phyloP scores from a whole-genome alignment of 2,888 invertebrate species.

The Criorhina ranunculi region DNA sequence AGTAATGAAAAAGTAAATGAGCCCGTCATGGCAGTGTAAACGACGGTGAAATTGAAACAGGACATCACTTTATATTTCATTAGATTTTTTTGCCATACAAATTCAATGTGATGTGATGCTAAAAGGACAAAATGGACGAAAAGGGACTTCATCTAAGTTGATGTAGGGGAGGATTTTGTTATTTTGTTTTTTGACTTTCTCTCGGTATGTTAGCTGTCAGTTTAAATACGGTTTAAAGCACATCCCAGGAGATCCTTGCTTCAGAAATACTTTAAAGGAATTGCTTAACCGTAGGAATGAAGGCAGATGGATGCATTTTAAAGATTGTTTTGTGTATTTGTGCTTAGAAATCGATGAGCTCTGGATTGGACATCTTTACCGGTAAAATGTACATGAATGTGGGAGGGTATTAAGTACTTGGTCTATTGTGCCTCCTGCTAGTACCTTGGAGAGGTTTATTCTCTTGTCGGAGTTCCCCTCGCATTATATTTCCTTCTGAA shows the following conservation, averaged over 20 bases:
- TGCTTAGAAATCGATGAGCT: too few relatives aligned
- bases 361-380: too few relatives aligned
- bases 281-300: too few relatives aligned
- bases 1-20: background rate
- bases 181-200: background rate
- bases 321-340: too few relatives aligned
- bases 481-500: too few relatives aligned
- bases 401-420: too few relatives aligned
- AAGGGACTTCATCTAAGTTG: background rate
- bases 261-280: background rate
- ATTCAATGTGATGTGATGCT: background rate
- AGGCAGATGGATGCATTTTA: too few relatives aligned
- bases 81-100: background rate
- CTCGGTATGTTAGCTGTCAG: conserved; percentile 1
- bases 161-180: background rate
- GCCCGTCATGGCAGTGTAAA: background rate
- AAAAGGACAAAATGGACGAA: background rate
- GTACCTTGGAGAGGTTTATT: too few relatives aligned
- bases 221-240: conserved; percentile 14
- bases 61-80: background rate
- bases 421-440: too few relatives aligned
- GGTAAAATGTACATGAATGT: too few relatives aligned
- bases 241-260: conserved; percentile 6
- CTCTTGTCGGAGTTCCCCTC: too few relatives aligned
- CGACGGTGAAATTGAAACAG: background rate